Base-by-base conservation (phyloP, 2,888 invertebrate genomes). In the Andrena dorsata region DNA sequence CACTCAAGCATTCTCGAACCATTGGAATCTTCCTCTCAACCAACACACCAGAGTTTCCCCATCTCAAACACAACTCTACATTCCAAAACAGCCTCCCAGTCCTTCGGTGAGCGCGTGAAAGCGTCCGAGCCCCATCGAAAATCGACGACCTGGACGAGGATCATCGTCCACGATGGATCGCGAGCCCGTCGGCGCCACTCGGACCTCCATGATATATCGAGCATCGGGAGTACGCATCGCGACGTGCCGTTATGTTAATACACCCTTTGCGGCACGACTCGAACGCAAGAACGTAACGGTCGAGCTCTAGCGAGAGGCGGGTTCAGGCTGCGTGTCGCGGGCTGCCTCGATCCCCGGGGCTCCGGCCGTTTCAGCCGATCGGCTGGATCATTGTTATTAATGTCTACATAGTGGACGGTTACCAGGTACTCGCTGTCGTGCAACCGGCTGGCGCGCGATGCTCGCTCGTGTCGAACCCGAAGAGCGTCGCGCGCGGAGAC, bases 201-300 rank as follows among this genome's bases (percentile, higher is more conserved):
- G 47, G 41, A 65, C 3, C 8, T 30, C 20, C 35, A 23, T 13
- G 61, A 58, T 28, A 51, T 60, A 60, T 65, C 64, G 76, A 60
- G 71, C 53, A 69, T 60, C 60, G 70, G 16, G 66, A n/a, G 53
- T 77, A 76, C 73, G 78, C 80, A 82, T 80, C 80, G 82, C 74
- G 82, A 83, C 88, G 83, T 86, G 76, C 94, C 94, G 94, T 94
- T 94, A 93, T 92, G 89, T 92, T 93, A 93, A 93, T 93, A 90
- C 83, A 88, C 87, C 90, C 90, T 91, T 92, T 91, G 41, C 92
- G 86, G 87, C 89, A 84, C 88, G 87, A 86, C 84, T 84, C 86
- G 88, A 87, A 88, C 86, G 88, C 85, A 90, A 87, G 87, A 88
- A 87, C 84, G 91, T 93, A 93, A 93, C 93, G 94, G 94, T 93